Evolutionary conservation across 2,888 invertebrate genomes (phyloP), one percentile per base, ranked within the genome.

Genomic region (Scaptomyza cyrtandrae): DNA sequence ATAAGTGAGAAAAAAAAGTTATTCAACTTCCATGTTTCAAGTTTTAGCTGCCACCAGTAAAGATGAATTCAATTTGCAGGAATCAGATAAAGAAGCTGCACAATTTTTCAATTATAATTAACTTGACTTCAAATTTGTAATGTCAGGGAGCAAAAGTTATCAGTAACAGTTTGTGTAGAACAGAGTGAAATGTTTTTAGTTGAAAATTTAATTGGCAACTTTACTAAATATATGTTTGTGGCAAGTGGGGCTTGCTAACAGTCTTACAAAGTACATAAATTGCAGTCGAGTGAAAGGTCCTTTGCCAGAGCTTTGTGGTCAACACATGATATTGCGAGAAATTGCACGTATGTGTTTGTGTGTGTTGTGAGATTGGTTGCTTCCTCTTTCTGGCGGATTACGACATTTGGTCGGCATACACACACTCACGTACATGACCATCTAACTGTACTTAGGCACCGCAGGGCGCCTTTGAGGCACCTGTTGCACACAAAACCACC

Each of bases 21-120:
- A 86, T 75, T 76, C 67, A 60, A 78, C 75, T 78, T 81, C 71
- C 65, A 68, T 71, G 65, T 77, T 84, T 80, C 57, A 24, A 2
- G 46, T 19, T 80, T 83, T 58, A 48, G 60, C 67, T 62, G 69
- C 14, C 58, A 35, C 53, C 54, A 44, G 46, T 49, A 52, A 60
- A 72, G 66, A 57, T 63, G 50, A 74, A 77, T 78, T 60, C 67
- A 71, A 69, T 80, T 71, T 72, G 58, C 46, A 64, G 69, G 69
- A 85, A 82, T 78, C 78, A 68, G 85, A 87, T 86, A 53, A 66
- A 78, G 57, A 60, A 41, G 41, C 39, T 16, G 10, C 3, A 16
- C 16, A 41, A 46, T 59, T 69, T 46, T 83, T 59, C 29, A 60
- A 52, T 59, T 65, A 66, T 69, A 72, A 81, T 76, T 80, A 82